Evolutionary conservation across 2,797 vertebrate species (phyloP), one percentile per base, ranked within the genome.

Genomic region (Gymnocypris eckloni): DNA sequence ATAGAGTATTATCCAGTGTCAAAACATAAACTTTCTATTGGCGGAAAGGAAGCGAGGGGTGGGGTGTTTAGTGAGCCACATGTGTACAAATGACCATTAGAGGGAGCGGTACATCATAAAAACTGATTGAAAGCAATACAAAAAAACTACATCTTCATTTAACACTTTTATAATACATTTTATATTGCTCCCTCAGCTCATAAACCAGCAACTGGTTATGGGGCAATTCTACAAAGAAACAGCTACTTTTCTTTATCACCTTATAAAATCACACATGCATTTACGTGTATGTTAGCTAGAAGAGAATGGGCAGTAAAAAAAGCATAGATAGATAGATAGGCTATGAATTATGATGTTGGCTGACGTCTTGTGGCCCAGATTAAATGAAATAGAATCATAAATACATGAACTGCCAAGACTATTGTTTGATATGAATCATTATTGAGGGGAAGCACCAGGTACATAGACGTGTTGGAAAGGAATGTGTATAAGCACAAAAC

Each of bases 351-450:
- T 48, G 8, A 28, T 66, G 59, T 15, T 3, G 33, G 59, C 25
- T 22, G 15, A 79, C 4, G 16, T 79, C 4, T 66, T 12, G 20
- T 67, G 43, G 28, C 12, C 2, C 15, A 48, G 41, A 79, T 79
- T 79, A 67, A 67, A 48, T 37, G 0, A 37, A 80, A 37, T 5
- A 8, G 61, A 66, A 20, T 6, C 61, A 50, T 37, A 80, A 80
- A 80, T 37, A 67, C 22, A 22, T 15, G 15, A 37, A 67, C 10
- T 50, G 61, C 1, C 18, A 33, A 25, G 25, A 33, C 5, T 33
- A 66, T 80, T 33, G 59, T 80, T 80, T 66, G 25, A 41, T 15
- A 33, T 66, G 43, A 67, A 37, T 67, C 43, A 67, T 64, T 67
- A 37, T 45, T n/a, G 43, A 43, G 78, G 50, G 48, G 7, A 43